These are phyloP conservation scores for Gandaritis pyraliata DNA, from an alignment of 2,888 invertebrate genomes.

Conservation along the genomic window DNA sequence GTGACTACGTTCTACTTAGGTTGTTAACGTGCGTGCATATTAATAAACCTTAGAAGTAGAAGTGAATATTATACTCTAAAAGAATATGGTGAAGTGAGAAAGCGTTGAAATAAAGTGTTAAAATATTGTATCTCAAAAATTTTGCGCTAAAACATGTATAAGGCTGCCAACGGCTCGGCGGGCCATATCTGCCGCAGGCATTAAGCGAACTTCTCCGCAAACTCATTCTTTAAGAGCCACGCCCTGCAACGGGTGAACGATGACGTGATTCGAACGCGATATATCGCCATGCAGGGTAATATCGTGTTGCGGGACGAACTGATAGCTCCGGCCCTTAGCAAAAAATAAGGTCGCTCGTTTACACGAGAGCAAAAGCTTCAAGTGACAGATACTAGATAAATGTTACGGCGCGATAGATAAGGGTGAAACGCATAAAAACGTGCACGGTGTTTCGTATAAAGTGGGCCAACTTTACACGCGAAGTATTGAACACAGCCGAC, in stretches of 20 bases:
- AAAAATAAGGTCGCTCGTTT: constrained; percentile 82
- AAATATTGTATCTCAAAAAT: constrained; percentile 40
- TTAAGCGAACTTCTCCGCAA: constrained; percentile 60
- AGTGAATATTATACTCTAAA: not conserved
- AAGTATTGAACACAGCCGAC: constrained; percentile 50
- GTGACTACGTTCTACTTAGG: constrained; percentile 21
- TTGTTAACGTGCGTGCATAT: constrained; percentile 13
- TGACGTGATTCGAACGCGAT: constrained; percentile 77
- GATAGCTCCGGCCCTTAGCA: constrained; percentile 77
- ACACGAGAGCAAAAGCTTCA: constrained; percentile 80
- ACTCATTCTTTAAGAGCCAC: constrained; percentile 65
- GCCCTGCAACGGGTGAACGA: constrained; percentile 71
- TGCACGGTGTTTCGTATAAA: constrained; percentile 56
- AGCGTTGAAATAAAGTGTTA: constrained; percentile 28
- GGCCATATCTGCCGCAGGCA: constrained; percentile 56
- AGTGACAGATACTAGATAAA: constrained; percentile 83
- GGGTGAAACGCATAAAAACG: constrained; percentile 67
- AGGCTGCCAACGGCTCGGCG: constrained; percentile 45
- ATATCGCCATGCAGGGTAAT: constrained; percentile 77
- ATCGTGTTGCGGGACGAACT: constrained; percentile 75
- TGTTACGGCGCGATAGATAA: constrained; percentile 78
- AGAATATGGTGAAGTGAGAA: constrained; percentile 14
- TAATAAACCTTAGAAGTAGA: too few relatives aligned
- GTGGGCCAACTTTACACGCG: constrained; percentile 51
- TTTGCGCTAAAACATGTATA: constrained; percentile 41